Evolutionary conservation across 2,797 vertebrate species (phyloP), one percentile per base, ranked within the genome.

Genomic region (Pipistrellus kuhlii): DNA sequence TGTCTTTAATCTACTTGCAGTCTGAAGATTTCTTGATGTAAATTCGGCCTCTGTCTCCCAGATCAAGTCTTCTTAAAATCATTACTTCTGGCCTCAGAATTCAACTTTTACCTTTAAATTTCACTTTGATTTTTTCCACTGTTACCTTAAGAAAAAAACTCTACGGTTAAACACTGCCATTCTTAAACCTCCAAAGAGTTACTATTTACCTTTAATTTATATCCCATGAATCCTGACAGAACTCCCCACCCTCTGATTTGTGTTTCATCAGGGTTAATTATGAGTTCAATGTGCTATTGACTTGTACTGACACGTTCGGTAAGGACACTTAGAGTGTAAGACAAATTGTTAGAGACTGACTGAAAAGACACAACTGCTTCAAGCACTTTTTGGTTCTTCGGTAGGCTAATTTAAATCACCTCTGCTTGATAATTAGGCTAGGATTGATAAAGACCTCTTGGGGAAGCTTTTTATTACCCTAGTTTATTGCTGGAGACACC

Each of bases 151-250:
- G 30, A 38, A 51, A 21, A n/a, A 11, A 21, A 41, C 27, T 68
- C 21, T 51, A 1, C 55, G 8, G 44, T 57, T 91, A 73, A 94
- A 55, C 23, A 55, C 5, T 82, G 23, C 23, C 30, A 57, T 85
- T 95, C 62, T 91, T 83, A 68, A 94, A 81, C 13, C 13, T 77
- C 35, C 23, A 69, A 35, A 90, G 35, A 83, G 35, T 87, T 89
- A 35, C 15, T 66, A 0, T 76, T 92, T 92, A 85, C 27, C 21
- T 75, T 93, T 87, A 30, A 55, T 66, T 91, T 6, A 20, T 66
- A 10, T 44, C 13, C 23, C 27, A 46, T 59, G 46, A 88, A 93
- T 94, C 23, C 10, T 89, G 48, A 78, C 64, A 80, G 51, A 71
- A 32, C 6, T 38, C 18, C 23, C 15, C 57, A 78, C 46, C 18